Base-by-base conservation (phyloP, 2,113 vertebrate species). In the Cettia cetti region DNA sequence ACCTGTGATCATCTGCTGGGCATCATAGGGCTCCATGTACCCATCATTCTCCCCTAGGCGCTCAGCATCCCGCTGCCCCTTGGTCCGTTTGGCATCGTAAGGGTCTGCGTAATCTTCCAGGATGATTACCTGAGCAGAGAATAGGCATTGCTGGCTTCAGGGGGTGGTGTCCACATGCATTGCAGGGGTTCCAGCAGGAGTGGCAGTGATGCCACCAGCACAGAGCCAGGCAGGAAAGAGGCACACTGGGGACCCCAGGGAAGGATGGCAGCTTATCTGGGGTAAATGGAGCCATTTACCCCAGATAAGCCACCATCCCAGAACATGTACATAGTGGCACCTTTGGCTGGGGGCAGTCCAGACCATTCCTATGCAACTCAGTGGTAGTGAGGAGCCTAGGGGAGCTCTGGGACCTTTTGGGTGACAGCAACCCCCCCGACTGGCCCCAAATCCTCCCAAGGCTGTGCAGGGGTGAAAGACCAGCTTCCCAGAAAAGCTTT, bases 1-100 rank as follows among this genome's bases (percentile, higher is more conserved):
- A 99, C 99, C 99, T 97, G 99, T 99, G 90, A 99, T 99, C 97
- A 99, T 99, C 78, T 99, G 99, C 96, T 99, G 99, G 5, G 99
- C 99, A 0, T 99, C 99, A 1, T 99, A 99, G 9, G 99, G 99
- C 52, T 99, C 99, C 99, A 99, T 99, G 96, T 99, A 99, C 0
- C 99, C 99, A 0, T 99, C 99, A 1, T 99, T 99, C 91, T 99
- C 98, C 6, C 99, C 99, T 2, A 98, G 98, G 89, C 99, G 95
- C 97, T 99, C 99, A 0, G 98, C 98, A 1, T 99, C 99, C 49
- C 99, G 98, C 87, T 99, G 99, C 52, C 98, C 99, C 83, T 98
- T 99, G 7, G 99, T 99, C 86, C 98, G 98, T 77, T 99, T 99
- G 22, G 99, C 99, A 7, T 99, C 99, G 0, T 99, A 99, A 8